phyloP scores from a whole-genome alignment of 2,797 vertebrate genomes.

The Rhinatrema bivittatum region DNA sequence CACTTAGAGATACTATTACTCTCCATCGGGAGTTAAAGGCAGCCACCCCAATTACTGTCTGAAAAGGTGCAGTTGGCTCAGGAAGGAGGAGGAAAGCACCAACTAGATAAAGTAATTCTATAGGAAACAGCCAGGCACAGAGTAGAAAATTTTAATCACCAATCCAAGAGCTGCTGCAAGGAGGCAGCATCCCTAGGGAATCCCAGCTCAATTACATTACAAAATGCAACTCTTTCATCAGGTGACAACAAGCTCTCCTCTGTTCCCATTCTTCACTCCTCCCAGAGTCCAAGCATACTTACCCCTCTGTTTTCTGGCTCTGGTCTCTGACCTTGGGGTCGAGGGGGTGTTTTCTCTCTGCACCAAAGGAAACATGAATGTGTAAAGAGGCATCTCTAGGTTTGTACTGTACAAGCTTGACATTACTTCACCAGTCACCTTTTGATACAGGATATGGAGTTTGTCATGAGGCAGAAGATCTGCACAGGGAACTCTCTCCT shows the following conservation, averaged over 20 bases:
- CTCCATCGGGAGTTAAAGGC: too few species aligned
- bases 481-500: neutral
- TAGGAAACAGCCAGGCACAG: too few species aligned
- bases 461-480: neutral
- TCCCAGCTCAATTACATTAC: slow-evolving; percentile 16
- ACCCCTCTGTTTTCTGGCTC: slow-evolving; percentile 96
- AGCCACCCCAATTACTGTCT: too few species aligned
- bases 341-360: slow-evolving; percentile 94
- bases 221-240: slow-evolving; percentile 50
- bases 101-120: too few species aligned
- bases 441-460: neutral
- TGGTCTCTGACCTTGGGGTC: slow-evolving; percentile 96
- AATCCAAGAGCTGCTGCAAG: slow-evolving; percentile 23
- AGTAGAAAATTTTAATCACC: slow-evolving; percentile 26
- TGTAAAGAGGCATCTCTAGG: too few species aligned
- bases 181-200: slow-evolving; percentile 12
- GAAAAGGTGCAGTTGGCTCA: too few species aligned
- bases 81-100: too few species aligned
- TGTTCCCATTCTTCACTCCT: accelerated
- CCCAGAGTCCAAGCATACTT: slow-evolving; percentile 37
- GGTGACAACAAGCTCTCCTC: slow-evolving; percentile 10
- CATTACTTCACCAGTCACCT: too few species aligned
- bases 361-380: neutral
- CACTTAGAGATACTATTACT: too few species aligned
- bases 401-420: too few species aligned